Evolutionary conservation across 2,888 invertebrate species (phyloP), one percentile per base, ranked within the genome.

Genomic region (Ptychoptera albimana): DNA sequence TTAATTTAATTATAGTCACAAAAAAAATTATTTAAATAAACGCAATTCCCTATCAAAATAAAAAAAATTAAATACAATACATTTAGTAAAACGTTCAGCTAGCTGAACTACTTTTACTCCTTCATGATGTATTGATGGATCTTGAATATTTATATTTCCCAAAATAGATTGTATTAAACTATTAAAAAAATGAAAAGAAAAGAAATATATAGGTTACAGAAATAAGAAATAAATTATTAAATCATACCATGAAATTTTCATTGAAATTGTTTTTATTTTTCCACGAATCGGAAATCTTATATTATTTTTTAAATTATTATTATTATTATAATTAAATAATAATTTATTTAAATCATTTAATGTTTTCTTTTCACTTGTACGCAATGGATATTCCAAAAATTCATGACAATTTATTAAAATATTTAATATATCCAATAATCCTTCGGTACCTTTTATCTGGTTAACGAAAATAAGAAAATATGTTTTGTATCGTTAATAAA

Each of bases 161-260:
- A 86, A 69, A 8, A 74, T 66, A 1, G 84, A 80, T 69, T 86
- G 86, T 47, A 85, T 76, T 42, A 86, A 63, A 55, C 83, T 83
- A 59, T 29, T 37, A 31, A 12, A 43, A 37, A 15, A 37, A 40
- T 36, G 43, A 30, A 45, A 43, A 32, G 12, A 31, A 31, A 32
- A 37, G 34, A 37, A 45, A 39, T 39, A 31, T n/a, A 12, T 37
- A 38, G 12, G n/a, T 34, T 12, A 36, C 38, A 12, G 9, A 13
- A 31, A 16, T 1, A n/a, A 42, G 36, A 40, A 42, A 34, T 32
- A 43, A 35, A 42, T 37, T 15, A 11, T 31, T 15, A 42, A 38
- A 42, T 36, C 60, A 68, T 68, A 79, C 80, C 79, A 79, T 56
- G 77, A 81, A n/a, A 82, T 70, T 64, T 86, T 86, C 77, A 82